A percentile compares a stretch with the other conserved stretches of the same genome.
phyloP scores from a whole-genome alignment of 2,113 vertebrate genomes.

The Sphyrna mokarran region DNA sequence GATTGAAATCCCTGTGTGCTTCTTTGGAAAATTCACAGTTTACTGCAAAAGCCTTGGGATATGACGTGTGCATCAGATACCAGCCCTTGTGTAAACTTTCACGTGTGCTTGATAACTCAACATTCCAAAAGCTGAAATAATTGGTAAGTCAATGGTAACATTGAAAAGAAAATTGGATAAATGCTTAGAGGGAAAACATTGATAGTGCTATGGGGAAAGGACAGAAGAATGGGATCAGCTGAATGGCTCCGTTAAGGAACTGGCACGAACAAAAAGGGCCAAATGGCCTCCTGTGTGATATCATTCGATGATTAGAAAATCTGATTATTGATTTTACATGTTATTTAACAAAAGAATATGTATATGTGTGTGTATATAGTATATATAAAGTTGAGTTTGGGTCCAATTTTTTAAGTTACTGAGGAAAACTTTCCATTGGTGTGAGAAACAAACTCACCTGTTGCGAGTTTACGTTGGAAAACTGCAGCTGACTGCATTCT shows the following conservation, averaged over 20 bases:
- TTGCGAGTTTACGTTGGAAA: background rate
- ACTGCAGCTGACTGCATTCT: background rate
- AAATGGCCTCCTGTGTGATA: background rate
- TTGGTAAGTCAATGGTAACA: background rate
- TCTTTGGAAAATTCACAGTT: background rate
- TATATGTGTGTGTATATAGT: too few species aligned
- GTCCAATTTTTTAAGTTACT: background rate
- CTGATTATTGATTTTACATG: background rate
- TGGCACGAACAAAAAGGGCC: background rate
- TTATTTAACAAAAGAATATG: background rate
- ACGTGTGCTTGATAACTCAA: background rate
- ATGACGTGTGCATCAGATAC: background rate
- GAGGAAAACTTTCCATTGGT: background rate
- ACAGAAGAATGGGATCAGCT: background rate
- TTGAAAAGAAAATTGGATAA: background rate
- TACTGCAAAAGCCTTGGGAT: background rate
- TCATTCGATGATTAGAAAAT: background rate
- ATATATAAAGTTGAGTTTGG: background rate
- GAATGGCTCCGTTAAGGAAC: background rate
- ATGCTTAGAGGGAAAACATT: background rate
- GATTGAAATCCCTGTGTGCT: background rate
- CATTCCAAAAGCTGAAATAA: background rate
- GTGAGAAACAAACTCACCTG: too few species aligned
- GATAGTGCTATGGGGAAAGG: background rate
- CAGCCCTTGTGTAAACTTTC: background rate